A percentile compares a stretch with the other conserved stretches of the same genome.
Evolutionary conservation across 2,888 invertebrate genomes (phyloP).

Genomic region (Xanthia togata): DNA sequence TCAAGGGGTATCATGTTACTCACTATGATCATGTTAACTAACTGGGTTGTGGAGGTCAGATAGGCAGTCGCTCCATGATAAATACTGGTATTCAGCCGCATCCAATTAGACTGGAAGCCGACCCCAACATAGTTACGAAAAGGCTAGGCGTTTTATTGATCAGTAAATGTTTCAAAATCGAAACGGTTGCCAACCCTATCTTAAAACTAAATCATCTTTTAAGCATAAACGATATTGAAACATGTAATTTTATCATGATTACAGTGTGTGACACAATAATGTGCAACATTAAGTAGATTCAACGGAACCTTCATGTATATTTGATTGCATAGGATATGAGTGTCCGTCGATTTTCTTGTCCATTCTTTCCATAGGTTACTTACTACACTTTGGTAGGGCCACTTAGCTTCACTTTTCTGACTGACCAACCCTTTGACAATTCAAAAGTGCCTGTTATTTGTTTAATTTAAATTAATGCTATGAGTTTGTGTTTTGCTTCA

Average conservation of each 20-base stretch:
- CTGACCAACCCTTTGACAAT: not conserved
- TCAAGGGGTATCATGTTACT: not conserved
- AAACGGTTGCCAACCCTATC: conserved; percentile 10
- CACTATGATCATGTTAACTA: not conserved
- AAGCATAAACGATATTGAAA: conserved; percentile 8
- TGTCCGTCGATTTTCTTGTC: not conserved
- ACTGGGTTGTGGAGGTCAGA: not conserved
- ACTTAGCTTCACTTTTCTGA: not conserved
- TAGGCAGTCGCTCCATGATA: not conserved
- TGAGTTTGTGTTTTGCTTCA: no score
- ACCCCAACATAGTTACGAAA: not conserved
- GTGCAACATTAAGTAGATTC: not conserved
- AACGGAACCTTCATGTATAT: conserved; percentile 7
- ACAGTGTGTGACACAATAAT: conserved; percentile 22
- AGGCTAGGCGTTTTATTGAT: not conserved
- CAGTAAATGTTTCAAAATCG: not conserved
- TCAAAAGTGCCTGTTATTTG: not conserved
- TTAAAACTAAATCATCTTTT: not conserved
- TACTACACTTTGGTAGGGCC: not conserved
- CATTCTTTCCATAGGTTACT: not conserved
- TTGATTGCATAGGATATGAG: not conserved
- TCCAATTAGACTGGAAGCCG: not conserved
- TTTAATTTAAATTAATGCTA: not conserved
- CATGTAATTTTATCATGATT: conserved; percentile 31
- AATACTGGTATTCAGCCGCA: not conserved